Conservation (phyloP, 2,113 vertebrate species). For the Uropsilus gracilis region DNA sequence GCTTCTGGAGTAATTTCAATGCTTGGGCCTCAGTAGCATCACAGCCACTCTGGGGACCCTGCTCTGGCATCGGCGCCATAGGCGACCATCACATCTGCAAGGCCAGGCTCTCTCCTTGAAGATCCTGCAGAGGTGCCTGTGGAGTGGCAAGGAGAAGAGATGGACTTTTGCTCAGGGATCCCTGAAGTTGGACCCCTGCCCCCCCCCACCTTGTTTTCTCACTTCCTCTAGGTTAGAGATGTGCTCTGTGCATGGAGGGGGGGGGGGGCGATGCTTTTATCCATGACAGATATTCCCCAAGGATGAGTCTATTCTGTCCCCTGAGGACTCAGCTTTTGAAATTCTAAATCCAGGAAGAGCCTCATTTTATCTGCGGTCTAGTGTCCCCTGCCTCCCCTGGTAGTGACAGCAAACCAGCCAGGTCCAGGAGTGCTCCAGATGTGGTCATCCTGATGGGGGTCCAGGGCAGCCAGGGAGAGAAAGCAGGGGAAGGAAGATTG, state of each 20-base stretch:
- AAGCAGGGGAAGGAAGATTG: too few species aligned
- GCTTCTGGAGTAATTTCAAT: neutral
- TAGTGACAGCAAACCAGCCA: too few species aligned
- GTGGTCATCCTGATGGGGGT: neutral
- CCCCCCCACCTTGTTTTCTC: neutral
- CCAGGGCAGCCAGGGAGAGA: neutral
- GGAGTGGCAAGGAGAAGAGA: neutral
- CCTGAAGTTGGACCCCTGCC: neutral
- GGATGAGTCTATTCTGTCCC: neutral
- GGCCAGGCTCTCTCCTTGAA: neutral
- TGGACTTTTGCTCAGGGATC: rapidly evolving
- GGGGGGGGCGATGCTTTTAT: neutral
- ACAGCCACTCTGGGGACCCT: neutral
- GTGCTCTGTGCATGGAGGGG: neutral
- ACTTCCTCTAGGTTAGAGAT: neutral
- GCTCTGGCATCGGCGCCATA: rapidly evolving
- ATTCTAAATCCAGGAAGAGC: neutral
- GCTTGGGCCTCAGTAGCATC: too few species aligned
- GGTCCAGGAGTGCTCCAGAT: too few species aligned
- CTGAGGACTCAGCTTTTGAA: neutral
- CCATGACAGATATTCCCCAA: neutral
- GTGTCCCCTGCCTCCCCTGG: neutral
- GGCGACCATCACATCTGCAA: too few species aligned
- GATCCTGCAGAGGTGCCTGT: neutral
- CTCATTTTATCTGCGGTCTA: neutral